Conservation (phyloP, 2,888 invertebrate genomes). For the Sthenelais limicola region DNA sequence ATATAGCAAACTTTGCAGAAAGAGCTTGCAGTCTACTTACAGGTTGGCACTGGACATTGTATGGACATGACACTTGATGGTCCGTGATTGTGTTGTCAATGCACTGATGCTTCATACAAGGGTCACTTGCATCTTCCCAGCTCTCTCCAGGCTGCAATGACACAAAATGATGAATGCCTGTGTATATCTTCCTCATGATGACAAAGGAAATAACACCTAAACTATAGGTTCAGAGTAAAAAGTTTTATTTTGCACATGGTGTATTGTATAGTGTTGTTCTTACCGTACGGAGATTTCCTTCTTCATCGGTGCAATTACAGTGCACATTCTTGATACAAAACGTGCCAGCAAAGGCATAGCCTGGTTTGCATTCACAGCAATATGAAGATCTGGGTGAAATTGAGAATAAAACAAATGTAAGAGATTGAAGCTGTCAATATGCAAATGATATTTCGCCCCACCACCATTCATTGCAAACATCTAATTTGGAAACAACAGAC, state of each 20-base stretch:
- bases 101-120: constrained; percentile 12
- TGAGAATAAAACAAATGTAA: too few species aligned
- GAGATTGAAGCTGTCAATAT: too few species aligned
- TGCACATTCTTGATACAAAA: constrained; percentile 6
- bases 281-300: neutral
- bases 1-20: neutral
- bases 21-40: neutral
- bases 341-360: constrained; percentile 8
- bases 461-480: too few species aligned
- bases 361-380: constrained; percentile 24
- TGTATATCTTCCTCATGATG: neutral
- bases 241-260: neutral
- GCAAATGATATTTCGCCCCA: too few species aligned
- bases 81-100: neutral
- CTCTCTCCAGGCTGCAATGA: constrained; percentile 6
- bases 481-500: too few species aligned
- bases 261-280: neutral
- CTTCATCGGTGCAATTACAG: constrained; percentile 25
- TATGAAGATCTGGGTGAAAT: constrained; percentile 12
- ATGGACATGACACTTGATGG: neutral
- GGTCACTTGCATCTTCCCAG: constrained; percentile 6
- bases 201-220: neutral
- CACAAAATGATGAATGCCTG: neutral
- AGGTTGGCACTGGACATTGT: constrained; percentile 6
- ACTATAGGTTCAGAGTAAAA: neutral